These are phyloP conservation scores for Ditula angustiorana DNA, from an alignment of 2,888 invertebrate species.

Conservation along the genomic window DNA sequence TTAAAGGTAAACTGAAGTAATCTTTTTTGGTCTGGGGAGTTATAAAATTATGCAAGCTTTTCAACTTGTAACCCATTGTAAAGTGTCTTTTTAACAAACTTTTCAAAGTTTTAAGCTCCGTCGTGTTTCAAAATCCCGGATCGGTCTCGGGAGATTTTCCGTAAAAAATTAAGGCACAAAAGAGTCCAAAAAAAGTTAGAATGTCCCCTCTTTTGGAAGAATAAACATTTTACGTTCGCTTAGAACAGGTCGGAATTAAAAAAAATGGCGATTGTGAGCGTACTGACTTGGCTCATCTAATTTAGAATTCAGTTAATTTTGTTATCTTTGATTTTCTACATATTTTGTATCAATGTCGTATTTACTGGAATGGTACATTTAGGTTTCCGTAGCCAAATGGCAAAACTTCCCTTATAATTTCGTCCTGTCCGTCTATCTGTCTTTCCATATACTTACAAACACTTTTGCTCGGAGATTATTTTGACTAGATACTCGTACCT, in stretches of 20 bases:
- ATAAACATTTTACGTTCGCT: conserved; percentile 81
- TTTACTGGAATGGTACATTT: not conserved
- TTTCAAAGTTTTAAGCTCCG: conserved; percentile 72
- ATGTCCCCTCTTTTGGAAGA: conserved; percentile 70
- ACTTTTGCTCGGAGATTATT: too few relatives aligned
- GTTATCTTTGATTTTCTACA: not conserved
- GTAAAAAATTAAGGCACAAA: conserved; percentile 81
- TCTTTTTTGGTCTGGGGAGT: conserved; percentile 44
- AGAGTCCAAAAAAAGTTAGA: conserved; percentile 74
- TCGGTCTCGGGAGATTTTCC: conserved; percentile 73
- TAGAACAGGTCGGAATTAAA: conserved; percentile 67
- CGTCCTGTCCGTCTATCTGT: too few relatives aligned
- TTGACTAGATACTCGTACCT: too few relatives aligned
- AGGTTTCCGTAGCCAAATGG: too few relatives aligned
- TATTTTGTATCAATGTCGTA: not conserved
- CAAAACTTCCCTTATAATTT: too few relatives aligned
- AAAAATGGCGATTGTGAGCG: conserved; percentile 51
- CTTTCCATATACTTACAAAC: too few relatives aligned
- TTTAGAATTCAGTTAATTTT: not conserved
- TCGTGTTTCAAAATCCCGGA: conserved; percentile 76
- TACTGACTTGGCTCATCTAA: conserved; percentile 44
- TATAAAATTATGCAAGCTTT: conserved; percentile 79
- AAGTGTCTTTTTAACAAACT: conserved; percentile 81
- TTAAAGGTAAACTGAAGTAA: too few relatives aligned
- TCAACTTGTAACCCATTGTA: conserved; percentile 77